Evolutionary conservation across 2,888 invertebrate genomes (phyloP).

Genomic region (Drosophila multiciliata): DNA sequence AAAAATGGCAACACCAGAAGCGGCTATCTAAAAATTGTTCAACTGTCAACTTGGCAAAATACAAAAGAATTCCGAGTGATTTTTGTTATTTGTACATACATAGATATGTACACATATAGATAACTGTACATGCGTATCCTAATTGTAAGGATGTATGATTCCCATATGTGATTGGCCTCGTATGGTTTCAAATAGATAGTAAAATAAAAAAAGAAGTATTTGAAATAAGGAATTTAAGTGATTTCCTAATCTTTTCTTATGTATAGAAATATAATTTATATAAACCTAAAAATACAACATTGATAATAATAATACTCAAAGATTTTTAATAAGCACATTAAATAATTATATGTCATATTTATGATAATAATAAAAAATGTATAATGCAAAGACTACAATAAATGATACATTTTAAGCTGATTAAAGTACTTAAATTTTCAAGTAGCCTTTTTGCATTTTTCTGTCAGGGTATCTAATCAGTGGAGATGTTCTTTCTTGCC

Average conservation of each 20-base stretch:
- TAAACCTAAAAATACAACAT: background rate
- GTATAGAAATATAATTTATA: background rate
- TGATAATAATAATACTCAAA: too few species aligned
- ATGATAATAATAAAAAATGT: background rate
- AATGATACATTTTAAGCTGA: background rate
- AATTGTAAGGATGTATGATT: constrained; percentile 31
- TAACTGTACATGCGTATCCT: constrained; percentile 18
- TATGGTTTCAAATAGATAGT: constrained; percentile 3
- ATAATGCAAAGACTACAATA: background rate
- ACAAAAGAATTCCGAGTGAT: constrained; percentile 28
- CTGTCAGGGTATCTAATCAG: constrained; percentile 34
- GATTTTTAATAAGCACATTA: too few species aligned
- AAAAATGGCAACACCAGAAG: constrained; percentile 30
- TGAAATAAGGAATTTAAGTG: background rate
- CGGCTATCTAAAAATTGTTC: constrained; percentile 54
- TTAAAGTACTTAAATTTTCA: background rate
- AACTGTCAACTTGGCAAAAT: constrained; percentile 45
- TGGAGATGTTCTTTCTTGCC: background rate
- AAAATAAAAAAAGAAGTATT: background rate
- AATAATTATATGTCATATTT: background rate
- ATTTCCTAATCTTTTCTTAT: background rate
- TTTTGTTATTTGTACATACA: constrained; percentile 14
- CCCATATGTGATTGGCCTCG: constrained; percentile 9
- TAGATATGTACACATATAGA: background rate
- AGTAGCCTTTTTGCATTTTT: background rate